Evolutionary conservation across 2,113 vertebrate genomes (phyloP).

Genomic region (Theristicus caerulescens): DNA sequence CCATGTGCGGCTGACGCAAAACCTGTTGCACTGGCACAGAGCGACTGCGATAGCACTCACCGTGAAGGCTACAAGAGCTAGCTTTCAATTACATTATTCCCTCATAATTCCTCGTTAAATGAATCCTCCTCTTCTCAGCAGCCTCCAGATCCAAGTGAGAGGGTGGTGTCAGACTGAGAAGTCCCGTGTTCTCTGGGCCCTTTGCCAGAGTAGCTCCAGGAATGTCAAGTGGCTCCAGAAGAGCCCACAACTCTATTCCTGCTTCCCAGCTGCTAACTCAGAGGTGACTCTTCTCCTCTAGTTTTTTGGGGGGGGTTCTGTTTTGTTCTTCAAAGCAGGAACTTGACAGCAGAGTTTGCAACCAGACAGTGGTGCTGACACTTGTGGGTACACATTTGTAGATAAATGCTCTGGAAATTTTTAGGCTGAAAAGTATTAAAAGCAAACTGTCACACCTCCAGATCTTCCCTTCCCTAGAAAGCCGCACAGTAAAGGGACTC

Average conservation of each 20-base stretch:
- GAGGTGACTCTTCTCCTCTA: background rate
- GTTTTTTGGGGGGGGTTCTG: background rate
- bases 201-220: background rate
- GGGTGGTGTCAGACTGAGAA: background rate
- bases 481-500: background rate
- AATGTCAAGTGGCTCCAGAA: background rate
- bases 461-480: background rate
- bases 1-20: background rate
- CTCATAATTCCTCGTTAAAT: background rate
- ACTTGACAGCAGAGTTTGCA: background rate
- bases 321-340: background rate
- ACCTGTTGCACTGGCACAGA: background rate
- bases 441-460: background rate
- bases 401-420: background rate
- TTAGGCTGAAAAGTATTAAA: background rate
- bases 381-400: background rate
- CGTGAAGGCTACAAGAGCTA: rapidly evolving
- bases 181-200: background rate
- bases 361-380: background rate
- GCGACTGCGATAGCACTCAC: background rate
- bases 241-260: background rate
- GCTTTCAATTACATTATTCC: background rate
- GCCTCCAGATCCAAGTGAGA: background rate
- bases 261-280: background rate
- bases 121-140: background rate